Evolutionary conservation across 2,113 vertebrate genomes (phyloP).

Genomic region (Scophthalmus maximus): DNA sequence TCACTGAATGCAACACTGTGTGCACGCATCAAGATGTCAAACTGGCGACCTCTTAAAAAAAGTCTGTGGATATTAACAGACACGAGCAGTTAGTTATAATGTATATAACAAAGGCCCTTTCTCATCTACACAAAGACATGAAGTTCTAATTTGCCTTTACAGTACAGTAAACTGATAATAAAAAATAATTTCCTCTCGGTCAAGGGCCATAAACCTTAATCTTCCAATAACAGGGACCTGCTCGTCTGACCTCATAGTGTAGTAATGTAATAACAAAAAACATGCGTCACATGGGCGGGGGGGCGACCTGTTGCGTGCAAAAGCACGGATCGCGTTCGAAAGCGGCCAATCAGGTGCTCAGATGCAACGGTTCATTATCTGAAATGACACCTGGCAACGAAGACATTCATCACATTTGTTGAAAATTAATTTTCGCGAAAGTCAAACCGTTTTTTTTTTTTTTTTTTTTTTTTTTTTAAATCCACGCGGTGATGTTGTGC

Average conservation of each 20-base stretch:
- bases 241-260: constrained; percentile 53
- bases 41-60: no score
- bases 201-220: constrained; percentile 32
- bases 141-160: background rate
- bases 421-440: constrained; percentile 67
- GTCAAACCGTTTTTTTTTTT: constrained; percentile 61
- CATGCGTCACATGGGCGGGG: constrained; percentile 39
- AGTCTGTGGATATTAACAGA: no score
- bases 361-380: constrained; percentile 68
- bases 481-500: constrained; percentile 48
- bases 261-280: constrained; percentile 57
- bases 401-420: constrained; percentile 70
- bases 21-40: no score
- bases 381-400: constrained; percentile 66
- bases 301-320: constrained; percentile 76
- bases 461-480: no score
- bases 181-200: constrained; percentile 30
- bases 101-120: no score
- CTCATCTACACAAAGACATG: no score
- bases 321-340: constrained; percentile 56
- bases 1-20: no score
- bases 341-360: constrained; percentile 56
- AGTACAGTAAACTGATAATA: constrained; percentile 18
- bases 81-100: no score
- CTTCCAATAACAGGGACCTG: constrained; percentile 30